phyloP scores from a whole-genome alignment of 2,888 invertebrate genomes.

The Nasonia oneida region DNA sequence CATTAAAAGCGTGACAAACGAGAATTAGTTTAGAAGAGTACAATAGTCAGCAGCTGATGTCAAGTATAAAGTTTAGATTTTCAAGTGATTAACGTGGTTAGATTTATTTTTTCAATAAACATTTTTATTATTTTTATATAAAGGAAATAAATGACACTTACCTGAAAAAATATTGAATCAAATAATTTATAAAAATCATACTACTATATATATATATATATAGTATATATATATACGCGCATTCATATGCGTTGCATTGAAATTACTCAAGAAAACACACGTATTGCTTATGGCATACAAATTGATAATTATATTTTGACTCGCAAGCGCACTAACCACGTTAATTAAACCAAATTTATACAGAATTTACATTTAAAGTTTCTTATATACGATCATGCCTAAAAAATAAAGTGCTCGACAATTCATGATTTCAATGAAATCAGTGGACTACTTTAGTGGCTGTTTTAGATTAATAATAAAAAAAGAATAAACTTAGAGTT shows the following conservation, averaged over 20 bases:
- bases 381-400: too few relatives aligned
- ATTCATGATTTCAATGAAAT: too few relatives aligned
- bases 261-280: not conserved
- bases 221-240: too few relatives aligned
- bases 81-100: constrained; percentile 1
- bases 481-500: too few relatives aligned
- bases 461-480: too few relatives aligned
- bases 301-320: constrained; percentile 65
- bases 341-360: constrained; percentile 28
- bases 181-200: too few relatives aligned
- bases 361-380: too few relatives aligned
- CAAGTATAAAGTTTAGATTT: not conserved
- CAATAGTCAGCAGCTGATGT: too few relatives aligned
- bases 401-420: too few relatives aligned
- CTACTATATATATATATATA: not conserved
- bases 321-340: constrained; percentile 64
- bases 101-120: not conserved
- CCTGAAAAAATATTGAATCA: not conserved
- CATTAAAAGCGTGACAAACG: not conserved
- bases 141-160: constrained; percentile 2
- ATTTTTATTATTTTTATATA: too few relatives aligned
- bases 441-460: too few relatives aligned
- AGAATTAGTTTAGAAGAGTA: too few relatives aligned
- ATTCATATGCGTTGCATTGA: not conserved
- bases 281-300: constrained; percentile 56